Conservation (phyloP, 2,113 vertebrate species). For the Mustelus asterias region DNA sequence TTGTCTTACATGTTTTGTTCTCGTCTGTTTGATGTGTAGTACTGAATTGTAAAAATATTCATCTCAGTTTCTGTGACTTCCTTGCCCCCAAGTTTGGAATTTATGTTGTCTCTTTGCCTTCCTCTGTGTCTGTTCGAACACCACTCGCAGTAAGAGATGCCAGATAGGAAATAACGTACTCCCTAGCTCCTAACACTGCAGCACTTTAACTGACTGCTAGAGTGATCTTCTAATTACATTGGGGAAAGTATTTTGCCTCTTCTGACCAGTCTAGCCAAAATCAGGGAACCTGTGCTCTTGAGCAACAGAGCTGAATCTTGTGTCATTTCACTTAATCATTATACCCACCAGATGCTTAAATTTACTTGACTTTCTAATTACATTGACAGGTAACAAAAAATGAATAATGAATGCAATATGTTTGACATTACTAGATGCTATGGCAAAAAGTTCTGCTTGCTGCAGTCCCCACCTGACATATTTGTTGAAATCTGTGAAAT, state of each 20-base stretch:
- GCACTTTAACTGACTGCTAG: background rate
- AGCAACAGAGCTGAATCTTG: background rate
- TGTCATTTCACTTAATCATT: background rate
- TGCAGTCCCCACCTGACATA: background rate
- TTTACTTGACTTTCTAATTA: background rate
- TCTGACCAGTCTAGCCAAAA: background rate
- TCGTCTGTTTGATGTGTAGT: background rate
- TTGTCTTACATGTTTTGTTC: background rate
- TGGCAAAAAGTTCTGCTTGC: background rate
- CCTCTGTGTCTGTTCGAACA: background rate
- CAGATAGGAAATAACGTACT: background rate
- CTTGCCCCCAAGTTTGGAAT: conserved; percentile 20
- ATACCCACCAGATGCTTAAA: background rate
- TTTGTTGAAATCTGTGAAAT: background rate
- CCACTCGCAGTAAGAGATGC: background rate
- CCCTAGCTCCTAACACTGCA: background rate
- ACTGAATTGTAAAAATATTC: background rate
- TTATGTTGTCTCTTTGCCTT: background rate
- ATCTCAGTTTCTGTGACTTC: conserved; percentile 23
- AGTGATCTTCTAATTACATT: background rate
- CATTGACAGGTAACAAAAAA: background rate
- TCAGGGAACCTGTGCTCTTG: background rate
- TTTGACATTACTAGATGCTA: background rate
- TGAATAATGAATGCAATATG: background rate
- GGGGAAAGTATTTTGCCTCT: background rate